A percentile compares a stretch with the other conserved stretches of the same genome.
These are phyloP conservation scores for Serrognathus titanus DNA, from an alignment of 2,888 invertebrate species.

Conservation along the genomic window DNA sequence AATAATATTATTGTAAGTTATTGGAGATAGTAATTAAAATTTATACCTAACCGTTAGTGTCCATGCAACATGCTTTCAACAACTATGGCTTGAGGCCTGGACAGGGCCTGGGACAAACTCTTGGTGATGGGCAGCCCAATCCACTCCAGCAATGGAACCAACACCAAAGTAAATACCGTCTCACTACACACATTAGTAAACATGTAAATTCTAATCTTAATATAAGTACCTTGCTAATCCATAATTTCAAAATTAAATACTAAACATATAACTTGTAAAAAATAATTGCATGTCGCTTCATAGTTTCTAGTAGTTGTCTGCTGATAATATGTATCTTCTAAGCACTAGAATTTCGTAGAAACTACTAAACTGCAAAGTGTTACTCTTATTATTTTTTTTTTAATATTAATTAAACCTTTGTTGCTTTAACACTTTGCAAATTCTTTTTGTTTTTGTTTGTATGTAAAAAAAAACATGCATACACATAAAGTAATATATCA, in stretches of 20 bases:
- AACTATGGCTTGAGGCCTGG: conserved; percentile 53
- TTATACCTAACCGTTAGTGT: conserved; percentile 43
- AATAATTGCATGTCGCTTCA: conserved; percentile 12
- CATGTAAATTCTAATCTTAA: conserved; percentile 12
- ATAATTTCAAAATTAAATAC: conserved; percentile 18
- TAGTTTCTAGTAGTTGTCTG: conserved; percentile 5
- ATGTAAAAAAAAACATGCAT: not conserved
- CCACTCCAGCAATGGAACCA: conserved; percentile 48
- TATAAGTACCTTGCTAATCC: conserved; percentile 13
- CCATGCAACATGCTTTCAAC: conserved; percentile 57
- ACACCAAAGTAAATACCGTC: conserved; percentile 48
- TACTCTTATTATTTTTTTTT: not conserved
- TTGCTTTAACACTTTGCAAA: conserved; percentile 8
- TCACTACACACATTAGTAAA: conserved; percentile 18
- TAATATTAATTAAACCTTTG: not conserved
- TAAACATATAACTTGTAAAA: conserved; percentile 16
- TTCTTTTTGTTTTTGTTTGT: not conserved
- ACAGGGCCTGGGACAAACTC: conserved; percentile 52
- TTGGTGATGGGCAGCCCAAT: conserved; percentile 57
- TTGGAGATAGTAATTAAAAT: conserved; percentile 18
- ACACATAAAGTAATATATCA: not conserved
- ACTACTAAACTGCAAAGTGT: conserved; percentile 1
- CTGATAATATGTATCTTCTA: conserved; percentile 13
- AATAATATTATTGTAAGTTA: conserved; percentile 8
- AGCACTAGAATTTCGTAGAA: conserved; percentile 8